phyloP scores from a whole-genome alignment of 2,113 vertebrate genomes.

The Chlamydotis undulata region DNA sequence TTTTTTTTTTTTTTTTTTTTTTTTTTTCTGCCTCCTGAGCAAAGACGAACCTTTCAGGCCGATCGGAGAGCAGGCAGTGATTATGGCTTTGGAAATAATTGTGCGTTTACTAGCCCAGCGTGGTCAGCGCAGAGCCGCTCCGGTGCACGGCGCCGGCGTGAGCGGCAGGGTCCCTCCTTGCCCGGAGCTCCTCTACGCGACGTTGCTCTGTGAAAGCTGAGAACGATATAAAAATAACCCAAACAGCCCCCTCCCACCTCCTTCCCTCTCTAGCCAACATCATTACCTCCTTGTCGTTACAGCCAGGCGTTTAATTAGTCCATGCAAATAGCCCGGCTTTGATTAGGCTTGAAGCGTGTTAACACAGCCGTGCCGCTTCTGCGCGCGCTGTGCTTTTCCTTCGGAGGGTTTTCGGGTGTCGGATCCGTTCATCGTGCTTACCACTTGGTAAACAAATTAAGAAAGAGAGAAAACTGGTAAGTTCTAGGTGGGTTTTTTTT shows the following conservation, averaged over 20 bases:
- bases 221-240: neutral
- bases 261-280: neutral
- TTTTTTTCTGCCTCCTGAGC: neutral
- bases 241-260: neutral
- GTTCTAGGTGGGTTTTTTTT: rapidly evolving
- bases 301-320: neutral
- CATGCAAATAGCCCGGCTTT: neutral
- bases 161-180: neutral
- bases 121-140: neutral
- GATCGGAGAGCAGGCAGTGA: neutral
- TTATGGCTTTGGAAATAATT: neutral
- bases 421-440: neutral
- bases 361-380: neutral
- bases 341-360: neutral
- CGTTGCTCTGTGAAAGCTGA: neutral
- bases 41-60: neutral
- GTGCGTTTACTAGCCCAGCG: neutral
- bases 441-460: neutral
- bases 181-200: neutral
- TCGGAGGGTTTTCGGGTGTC: neutral
- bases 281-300: neutral
- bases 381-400: neutral
- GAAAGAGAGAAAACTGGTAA: neutral
- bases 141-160: rapidly evolving
- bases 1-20: neutral